Evolutionary conservation across 2,888 invertebrate genomes (phyloP).

Genomic region (Andrena chrysosceles): DNA sequence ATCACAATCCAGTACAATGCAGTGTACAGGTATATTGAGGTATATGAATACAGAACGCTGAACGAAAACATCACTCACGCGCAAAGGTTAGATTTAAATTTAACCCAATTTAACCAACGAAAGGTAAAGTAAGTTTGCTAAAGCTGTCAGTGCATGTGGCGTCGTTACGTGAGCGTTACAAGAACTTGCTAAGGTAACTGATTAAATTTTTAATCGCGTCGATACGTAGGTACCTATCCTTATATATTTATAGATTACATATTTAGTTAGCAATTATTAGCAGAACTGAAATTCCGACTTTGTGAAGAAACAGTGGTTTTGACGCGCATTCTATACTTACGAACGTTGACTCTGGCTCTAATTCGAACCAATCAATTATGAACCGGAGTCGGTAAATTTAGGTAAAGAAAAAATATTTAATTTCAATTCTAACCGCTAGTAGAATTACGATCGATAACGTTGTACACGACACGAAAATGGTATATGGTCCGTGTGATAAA

Average conservation of each 20-base stretch:
- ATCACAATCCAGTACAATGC: not conserved
- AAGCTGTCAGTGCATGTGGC: constrained; percentile 39
- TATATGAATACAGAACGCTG: not conserved
- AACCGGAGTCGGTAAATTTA: no score
- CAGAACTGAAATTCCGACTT: no score
- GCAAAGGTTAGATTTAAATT: constrained; percentile 28
- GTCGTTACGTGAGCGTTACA: constrained; percentile 7
- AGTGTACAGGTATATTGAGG: not conserved
- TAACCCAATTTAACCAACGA: constrained; percentile 15
- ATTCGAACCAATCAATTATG: no score
- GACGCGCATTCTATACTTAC: no score
- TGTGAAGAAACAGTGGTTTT: no score
- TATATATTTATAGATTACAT: not conserved
- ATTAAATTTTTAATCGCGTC: not conserved
- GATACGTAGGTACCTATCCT: not conserved
- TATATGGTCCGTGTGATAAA: no score
- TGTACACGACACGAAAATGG: no score
- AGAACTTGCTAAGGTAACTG: not conserved
- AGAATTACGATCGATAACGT: no score
- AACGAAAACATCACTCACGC: not conserved
- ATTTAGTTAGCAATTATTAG: not conserved
- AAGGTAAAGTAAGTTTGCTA: constrained; percentile 15
- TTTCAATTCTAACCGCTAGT: no score
- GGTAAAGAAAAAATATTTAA: no score
- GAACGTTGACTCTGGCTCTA: no score